These are phyloP conservation scores for Hymenochirus boettgeri DNA, from an alignment of 2,113 vertebrate genomes.

Conservation along the genomic window DNA sequence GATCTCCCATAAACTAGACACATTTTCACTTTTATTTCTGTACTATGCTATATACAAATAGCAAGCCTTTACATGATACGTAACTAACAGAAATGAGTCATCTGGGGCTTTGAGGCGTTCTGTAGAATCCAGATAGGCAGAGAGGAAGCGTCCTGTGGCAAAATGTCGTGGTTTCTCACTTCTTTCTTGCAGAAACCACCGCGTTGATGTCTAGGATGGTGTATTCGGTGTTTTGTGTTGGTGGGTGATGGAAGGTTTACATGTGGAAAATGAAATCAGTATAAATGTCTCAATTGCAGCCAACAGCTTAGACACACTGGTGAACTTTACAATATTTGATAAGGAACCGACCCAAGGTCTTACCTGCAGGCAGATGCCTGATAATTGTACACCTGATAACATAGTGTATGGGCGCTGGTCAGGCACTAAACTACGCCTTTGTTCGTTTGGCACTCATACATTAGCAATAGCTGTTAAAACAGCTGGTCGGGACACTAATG, in stretches of 20 bases:
- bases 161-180: conserved; percentile 42
- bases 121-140: conserved; percentile 12
- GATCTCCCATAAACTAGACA: too few species aligned
- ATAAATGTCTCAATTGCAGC: conserved; percentile 6
- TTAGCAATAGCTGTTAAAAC: too few species aligned
- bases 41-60: too few species aligned
- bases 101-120: not conserved
- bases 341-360: too few species aligned
- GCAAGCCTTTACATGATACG: not conserved
- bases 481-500: too few species aligned
- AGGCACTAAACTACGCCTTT: too few species aligned
- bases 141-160: conserved; percentile 48
- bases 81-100: not conserved
- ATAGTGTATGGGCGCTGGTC: too few species aligned
- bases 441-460: too few species aligned
- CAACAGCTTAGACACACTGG: not conserved
- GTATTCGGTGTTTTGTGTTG: conserved; percentile 41
- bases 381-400: too few species aligned
- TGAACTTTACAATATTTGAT: not conserved
- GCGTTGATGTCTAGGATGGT: conserved; percentile 43
- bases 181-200: conserved; percentile 50
- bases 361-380: too few species aligned
- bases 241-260: conserved; percentile 46
- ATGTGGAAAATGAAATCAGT: conserved; percentile 46
- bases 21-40: too few species aligned